Evolutionary conservation across 2,113 vertebrate species (phyloP), one percentile per base, ranked within the genome.

Genomic region (Seriola dumerili): DNA sequence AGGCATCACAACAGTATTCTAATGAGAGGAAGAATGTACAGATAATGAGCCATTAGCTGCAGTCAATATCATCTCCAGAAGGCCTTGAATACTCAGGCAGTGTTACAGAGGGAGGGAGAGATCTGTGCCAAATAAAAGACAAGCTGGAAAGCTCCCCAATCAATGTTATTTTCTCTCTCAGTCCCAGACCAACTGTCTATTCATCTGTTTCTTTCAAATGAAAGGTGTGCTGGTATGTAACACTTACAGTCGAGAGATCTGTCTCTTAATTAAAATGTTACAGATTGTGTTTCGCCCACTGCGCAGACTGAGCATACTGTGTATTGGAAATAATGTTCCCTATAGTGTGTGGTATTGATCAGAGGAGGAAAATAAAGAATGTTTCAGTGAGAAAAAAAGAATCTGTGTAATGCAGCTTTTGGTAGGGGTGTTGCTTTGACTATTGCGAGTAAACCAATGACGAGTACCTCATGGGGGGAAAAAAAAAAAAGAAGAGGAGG

Each of bases 161-260:
- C 94, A 90, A 93, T 93, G 91, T 88, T 90, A 89, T 92, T 93
- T 89, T 92, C 91, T 91, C 91, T 90, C 83, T 86, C 87, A 66
- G 83, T 93, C 92, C 92, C 93, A 88, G 88, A 93, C 93, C 94
- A 95, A 94, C 94, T 94, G 93, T 94, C 93, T 91, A 84, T 93
- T 93, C 91, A 91, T 95, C 93, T 95, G 93, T 91, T 94, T 93
- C 91, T 84, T 87, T 91, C 90, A 90, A 93, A 93, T 92, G 92
- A 91, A 94, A 95, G 92, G 90, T 94, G 93, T 85, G 87, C 88
- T 76, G 89, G 46, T 85, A 93, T 92, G 94, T 86, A 88, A 92
- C 91, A 90, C 88, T 92, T 88, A 86, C 89, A 88, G 89, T 73
- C 44, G 79, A 76, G 79, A 91, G 86, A 92, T 86, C 84, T 89